Evolutionary conservation across 2,113 vertebrate genomes (phyloP).

Genomic region (Myocastor coypus): DNA sequence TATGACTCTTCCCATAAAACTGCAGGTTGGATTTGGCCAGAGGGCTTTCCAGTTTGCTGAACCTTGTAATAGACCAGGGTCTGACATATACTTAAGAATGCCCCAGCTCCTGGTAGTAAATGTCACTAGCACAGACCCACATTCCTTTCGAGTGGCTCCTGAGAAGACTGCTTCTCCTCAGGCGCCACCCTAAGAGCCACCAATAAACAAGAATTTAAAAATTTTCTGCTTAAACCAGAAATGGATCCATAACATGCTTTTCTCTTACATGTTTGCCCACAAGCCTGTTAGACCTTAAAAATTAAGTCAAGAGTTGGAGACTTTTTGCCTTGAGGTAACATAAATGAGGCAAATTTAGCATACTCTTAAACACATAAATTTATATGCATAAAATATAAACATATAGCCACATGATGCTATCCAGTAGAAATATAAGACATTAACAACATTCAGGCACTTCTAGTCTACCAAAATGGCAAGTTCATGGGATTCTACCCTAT

Average conservation of each 20-base stretch:
- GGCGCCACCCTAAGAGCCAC: not conserved
- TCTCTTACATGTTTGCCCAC: not conserved
- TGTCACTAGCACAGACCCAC: not conserved
- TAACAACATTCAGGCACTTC: not conserved
- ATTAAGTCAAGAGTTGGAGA: not conserved
- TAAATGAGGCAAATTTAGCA: not conserved
- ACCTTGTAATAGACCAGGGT: not conserved
- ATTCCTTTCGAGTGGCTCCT: not conserved
- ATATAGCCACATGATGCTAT: too few relatives aligned
- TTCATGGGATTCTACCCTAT: not conserved
- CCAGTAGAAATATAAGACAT: not conserved
- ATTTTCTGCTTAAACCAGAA: not conserved
- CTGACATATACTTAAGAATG: not conserved
- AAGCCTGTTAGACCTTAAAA: not conserved
- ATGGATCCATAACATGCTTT: not conserved
- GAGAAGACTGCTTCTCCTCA: not conserved
- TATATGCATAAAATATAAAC: not conserved
- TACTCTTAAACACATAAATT: not conserved
- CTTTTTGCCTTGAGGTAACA: constrained; percentile 9
- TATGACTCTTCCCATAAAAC: not conserved
- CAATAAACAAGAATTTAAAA: not conserved
- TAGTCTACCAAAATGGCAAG: not conserved
- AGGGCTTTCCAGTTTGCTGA: not conserved
- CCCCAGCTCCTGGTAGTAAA: not conserved
- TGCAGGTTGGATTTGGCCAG: not conserved